Evolutionary conservation across 2,888 invertebrate species (phyloP), one percentile per base, ranked within the genome.

Genomic region (Apamea sordens): DNA sequence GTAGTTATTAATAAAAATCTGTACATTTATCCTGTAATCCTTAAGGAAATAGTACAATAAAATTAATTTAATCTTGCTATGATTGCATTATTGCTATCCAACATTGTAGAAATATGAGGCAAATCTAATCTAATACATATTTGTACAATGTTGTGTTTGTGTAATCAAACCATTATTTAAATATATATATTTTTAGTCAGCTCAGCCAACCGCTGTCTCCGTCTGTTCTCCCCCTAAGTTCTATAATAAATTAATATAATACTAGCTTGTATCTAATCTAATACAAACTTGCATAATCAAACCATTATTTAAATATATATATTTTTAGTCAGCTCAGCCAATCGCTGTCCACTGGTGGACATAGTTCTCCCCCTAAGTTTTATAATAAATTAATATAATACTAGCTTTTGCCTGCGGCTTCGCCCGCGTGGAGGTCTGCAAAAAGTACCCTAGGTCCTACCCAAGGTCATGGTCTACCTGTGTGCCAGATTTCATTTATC

Each of bases 31-130:
- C 53, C 64, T 64, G 32, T 53, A 53, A 44, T 44, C 13, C 44
- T 77, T 36, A n/a, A 77, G 77, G 56, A 77, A 77, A 67, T 47
- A n/a, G 7, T 28, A 36, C 7, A 32, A 7, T 56, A n/a, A 56
- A 56, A 77, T 47, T 77, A 15, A 77, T 47, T 32, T 56, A 2
- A 77, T 11, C 15, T 11, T 41, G 28, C 5, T 77, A 67, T 69
- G 32, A 24, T 53, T 70, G 8, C 15, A 15, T 24, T 50, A 18
- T 53, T 32, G 18, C 44, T 70, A 70, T 53, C 41, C 8, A 67
- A 50, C 18, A 50, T 41, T 41, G 28, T 32, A 28, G 5, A 77
- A 59, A 59, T 13, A 28, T 41, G 5, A 53, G 11, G 2, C 3
- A 59, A 59, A 6, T 41, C 41, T 41, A 59, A 59, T n/a, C n/a